Conservation (phyloP, 2,888 invertebrate species). For the Coelopa pilipes region DNA sequence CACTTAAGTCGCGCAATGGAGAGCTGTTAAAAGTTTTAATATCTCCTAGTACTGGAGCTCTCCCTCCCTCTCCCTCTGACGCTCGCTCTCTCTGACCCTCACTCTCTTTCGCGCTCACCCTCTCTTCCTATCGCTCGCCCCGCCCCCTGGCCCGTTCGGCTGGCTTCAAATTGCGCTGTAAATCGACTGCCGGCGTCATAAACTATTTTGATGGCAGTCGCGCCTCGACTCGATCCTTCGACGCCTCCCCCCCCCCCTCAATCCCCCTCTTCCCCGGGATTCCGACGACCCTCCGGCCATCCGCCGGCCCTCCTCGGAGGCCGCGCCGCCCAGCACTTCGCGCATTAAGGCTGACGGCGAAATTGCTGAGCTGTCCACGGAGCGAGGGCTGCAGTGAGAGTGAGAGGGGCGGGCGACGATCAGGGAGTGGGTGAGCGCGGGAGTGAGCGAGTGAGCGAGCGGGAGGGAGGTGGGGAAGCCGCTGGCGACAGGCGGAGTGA, state of each 20-base stretch:
- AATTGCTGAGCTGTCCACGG: neutral
- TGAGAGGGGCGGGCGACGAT: neutral
- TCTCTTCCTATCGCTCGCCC: neutral
- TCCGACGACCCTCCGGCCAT: neutral
- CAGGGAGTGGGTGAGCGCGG: neutral
- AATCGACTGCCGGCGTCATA: neutral
- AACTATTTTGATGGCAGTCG: neutral
- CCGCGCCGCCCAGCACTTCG: neutral
- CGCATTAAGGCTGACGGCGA: neutral
- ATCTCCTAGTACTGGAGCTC: neutral
- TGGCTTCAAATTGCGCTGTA: neutral
- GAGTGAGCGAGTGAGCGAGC: constrained; percentile 1
- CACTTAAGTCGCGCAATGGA: constrained; percentile 23
- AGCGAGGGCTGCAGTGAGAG: too few relatives aligned
- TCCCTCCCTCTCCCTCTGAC: too few relatives aligned
- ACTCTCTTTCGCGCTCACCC: neutral
- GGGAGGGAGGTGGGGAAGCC: too few relatives aligned
- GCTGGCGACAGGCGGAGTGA: neutral
- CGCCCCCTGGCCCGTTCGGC: neutral
- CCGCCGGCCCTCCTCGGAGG: neutral
- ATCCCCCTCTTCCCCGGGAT: neutral
- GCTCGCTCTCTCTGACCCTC: neutral
- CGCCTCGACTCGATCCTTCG: neutral
- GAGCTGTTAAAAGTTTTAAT: constrained; percentile 17
- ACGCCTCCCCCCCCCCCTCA: neutral